Percentiles rank a stretch among this genome's conserved stretches.
phyloP scores from a whole-genome alignment of 2,797 vertebrate species.

The Okamejei kenojei region DNA sequence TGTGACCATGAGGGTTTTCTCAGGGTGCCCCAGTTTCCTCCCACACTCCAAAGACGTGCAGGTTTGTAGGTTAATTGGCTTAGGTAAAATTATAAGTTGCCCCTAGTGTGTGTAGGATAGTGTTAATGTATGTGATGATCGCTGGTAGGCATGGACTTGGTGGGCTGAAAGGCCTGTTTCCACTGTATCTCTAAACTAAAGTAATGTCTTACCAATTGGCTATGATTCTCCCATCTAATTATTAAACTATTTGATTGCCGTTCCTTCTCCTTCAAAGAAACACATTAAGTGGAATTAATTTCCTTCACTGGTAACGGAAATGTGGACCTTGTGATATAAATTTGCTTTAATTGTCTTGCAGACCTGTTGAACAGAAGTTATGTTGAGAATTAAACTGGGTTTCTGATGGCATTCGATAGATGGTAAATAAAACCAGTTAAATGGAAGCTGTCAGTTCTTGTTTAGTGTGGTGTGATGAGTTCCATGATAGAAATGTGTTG shows the following conservation, averaged over 20 bases:
- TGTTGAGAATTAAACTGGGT: not conserved
- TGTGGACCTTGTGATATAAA: not conserved
- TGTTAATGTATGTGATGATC: too few species aligned
- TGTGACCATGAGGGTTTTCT: too few species aligned
- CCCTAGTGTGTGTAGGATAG: too few species aligned
- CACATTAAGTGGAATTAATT: not conserved
- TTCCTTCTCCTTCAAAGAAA: not conserved
- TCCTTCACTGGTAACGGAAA: not conserved
- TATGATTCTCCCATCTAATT: not conserved
- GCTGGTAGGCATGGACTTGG: too few species aligned
- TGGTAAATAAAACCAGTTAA: not conserved
- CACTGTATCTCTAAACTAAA: too few species aligned
- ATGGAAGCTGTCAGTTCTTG: not conserved
- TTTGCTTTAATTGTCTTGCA: not conserved
- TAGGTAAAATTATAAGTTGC: too few species aligned
- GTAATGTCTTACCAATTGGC: not conserved
- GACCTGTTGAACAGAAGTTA: not conserved
- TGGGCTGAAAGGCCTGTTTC: too few species aligned
- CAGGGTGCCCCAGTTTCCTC: too few species aligned
- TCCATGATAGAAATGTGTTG: not conserved
- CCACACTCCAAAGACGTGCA: too few species aligned
- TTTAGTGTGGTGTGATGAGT: not conserved
- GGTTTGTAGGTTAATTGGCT: too few species aligned
- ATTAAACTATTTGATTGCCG: not conserved
- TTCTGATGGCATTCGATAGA: not conserved